Evolutionary conservation across 2,113 vertebrate species (phyloP).

Genomic region (Charadrius vociferus): DNA sequence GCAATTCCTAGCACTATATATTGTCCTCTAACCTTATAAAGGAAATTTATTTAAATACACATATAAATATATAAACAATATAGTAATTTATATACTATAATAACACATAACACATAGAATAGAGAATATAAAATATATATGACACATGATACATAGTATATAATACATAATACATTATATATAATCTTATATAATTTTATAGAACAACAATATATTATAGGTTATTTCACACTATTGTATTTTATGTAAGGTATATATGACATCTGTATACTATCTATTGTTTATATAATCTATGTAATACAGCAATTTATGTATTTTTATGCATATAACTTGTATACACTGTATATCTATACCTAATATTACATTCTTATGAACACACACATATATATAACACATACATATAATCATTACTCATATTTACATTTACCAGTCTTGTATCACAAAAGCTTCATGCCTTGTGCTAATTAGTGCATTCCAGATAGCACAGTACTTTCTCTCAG

Average conservation of each 20-base stretch:
- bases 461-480: not conserved
- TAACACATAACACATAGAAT: not conserved
- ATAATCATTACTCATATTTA: not conserved
- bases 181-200: not conserved
- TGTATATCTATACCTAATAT: not conserved
- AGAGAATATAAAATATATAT: not conserved
- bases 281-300: not conserved
- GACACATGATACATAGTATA: not conserved
- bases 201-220: not conserved
- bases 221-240: not conserved
- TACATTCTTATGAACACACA: not conserved
- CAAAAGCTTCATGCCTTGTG: not conserved
- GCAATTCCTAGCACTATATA: not conserved
- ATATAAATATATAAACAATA: not conserved
- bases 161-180: too few relatives aligned
- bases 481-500: not conserved
- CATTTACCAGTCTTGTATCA: not conserved
- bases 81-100: not conserved
- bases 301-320: not conserved
- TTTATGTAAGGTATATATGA: not conserved
- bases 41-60: not conserved
- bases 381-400: not conserved
- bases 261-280: not conserved
- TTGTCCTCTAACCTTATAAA: not conserved
- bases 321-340: not conserved